Evolutionary conservation across 1,140 invertebrate genomes (phyloP).

Genomic region (Ditylenchus dipsaci): DNA sequence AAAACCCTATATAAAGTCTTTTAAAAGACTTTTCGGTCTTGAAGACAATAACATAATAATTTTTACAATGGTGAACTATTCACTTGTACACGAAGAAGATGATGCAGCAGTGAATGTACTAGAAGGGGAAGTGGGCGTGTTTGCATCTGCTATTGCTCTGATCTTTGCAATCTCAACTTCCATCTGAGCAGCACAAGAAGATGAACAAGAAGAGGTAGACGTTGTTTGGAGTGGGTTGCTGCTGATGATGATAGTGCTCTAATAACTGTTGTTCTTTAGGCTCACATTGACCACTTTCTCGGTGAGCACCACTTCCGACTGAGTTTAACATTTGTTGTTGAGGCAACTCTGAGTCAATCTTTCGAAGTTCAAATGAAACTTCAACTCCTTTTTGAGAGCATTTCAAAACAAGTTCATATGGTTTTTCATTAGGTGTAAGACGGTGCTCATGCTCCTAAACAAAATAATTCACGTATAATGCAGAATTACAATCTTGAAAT

Average conservation of each 20-base stretch:
- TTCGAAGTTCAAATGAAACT: constrained; percentile 22
- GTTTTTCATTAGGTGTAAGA: constrained; percentile 6
- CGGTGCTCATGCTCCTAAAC: constrained; percentile 19
- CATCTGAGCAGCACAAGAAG: neutral
- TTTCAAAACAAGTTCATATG: constrained; percentile 16
- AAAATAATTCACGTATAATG: too few relatives aligned
- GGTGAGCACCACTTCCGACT: too few relatives aligned
- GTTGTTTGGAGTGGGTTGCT: neutral
- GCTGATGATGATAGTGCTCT: too few relatives aligned
- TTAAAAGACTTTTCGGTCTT: too few relatives aligned
- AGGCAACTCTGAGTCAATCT: neutral
- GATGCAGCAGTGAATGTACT: too few relatives aligned
- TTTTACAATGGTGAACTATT: neutral
- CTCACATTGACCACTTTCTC: too few relatives aligned
- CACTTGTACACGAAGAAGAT: constrained; percentile 1
- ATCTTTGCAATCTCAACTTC: neutral
- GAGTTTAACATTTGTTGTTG: too few relatives aligned
- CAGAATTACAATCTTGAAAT: too few relatives aligned
- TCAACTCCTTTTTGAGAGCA: constrained; percentile 11
- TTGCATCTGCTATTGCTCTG: neutral
- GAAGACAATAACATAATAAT: neutral
- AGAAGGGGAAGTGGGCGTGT: too few relatives aligned
- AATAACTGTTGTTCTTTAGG: neutral
- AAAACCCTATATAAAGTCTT: too few relatives aligned
- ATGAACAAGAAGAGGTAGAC: neutral